Conservation (phyloP, 2,797 vertebrate genomes). For the Schizopygopsis malacanthus region DNA sequence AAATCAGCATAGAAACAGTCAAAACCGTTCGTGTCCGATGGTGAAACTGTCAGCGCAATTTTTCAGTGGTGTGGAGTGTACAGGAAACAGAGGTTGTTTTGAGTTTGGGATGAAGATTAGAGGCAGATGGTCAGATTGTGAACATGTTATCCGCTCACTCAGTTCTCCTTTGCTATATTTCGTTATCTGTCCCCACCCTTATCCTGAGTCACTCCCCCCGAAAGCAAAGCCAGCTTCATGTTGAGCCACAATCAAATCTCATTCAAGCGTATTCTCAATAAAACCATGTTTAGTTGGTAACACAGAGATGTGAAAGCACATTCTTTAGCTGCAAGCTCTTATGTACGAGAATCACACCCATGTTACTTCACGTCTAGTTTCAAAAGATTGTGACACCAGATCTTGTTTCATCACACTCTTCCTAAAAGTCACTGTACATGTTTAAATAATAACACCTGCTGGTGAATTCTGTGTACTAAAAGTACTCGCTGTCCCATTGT, state of each 20-base stretch:
- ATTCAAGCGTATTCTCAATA: not conserved
- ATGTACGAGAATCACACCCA: not conserved
- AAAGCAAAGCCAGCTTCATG: not conserved
- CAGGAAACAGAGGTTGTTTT: not conserved
- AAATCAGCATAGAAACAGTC: too few relatives aligned
- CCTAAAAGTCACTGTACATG: not conserved
- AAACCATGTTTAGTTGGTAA: not conserved
- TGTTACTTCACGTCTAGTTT: not conserved
- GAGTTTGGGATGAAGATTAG: not conserved
- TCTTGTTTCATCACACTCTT: not conserved
- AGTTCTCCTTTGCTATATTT: not conserved
- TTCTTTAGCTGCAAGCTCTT: not conserved
- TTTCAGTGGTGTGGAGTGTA: not conserved
- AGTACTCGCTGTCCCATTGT: not conserved
- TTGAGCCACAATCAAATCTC: not conserved
- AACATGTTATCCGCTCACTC: not conserved
- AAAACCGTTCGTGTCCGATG: too few relatives aligned
- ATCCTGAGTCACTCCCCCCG: constrained; percentile 9
- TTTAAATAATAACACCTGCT: not conserved
- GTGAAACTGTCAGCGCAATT: too few relatives aligned
- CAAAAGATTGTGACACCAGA: not conserved
- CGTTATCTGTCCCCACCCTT: not conserved
- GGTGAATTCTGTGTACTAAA: not conserved
- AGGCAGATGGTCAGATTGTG: not conserved
- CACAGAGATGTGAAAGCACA: not conserved